These are phyloP conservation scores for Nasonia longicornis DNA, from an alignment of 1,140 invertebrate species.

Conservation along the genomic window DNA sequence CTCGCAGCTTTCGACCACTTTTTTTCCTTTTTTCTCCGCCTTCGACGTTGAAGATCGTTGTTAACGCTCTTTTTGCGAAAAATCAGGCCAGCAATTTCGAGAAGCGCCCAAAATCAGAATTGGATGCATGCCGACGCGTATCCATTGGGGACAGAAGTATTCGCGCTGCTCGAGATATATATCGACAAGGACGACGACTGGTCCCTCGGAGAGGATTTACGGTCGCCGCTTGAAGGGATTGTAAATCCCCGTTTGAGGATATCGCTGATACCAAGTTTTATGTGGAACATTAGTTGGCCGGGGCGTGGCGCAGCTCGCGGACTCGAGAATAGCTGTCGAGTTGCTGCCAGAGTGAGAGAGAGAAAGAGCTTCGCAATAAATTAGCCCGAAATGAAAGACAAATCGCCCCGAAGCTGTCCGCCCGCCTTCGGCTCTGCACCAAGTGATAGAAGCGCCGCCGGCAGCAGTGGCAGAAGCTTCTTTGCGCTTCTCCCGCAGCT, in stretches of 20 bases:
- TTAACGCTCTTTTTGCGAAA: not conserved
- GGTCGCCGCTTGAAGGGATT: conserved; percentile 69
- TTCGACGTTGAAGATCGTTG: not conserved
- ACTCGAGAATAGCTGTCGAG: conserved; percentile 55
- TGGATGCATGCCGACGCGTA: conserved; percentile 49
- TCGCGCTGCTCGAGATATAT: conserved; percentile 61
- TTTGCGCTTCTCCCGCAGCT: conserved; percentile 34
- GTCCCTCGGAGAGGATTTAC: conserved; percentile 52
- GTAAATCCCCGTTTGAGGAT: conserved; percentile 71
- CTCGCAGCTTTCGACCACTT: not conserved
- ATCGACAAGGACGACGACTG: conserved; percentile 15
- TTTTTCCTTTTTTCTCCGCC: not conserved
- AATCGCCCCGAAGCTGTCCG: conserved; percentile 69
- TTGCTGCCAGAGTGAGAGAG: conserved; percentile 49
- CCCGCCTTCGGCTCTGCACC: conserved; percentile 61
- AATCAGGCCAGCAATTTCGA: not conserved
- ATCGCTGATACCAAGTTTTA: conserved; percentile 71
- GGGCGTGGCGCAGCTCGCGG: conserved; percentile 64
- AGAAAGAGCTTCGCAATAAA: conserved; percentile 62
- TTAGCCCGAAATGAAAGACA: conserved; percentile 71
- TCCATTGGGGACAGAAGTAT: conserved; percentile 70
- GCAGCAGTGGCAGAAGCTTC: conserved; percentile 33
- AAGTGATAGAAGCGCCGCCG: conserved; percentile 66
- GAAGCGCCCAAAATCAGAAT: too few species aligned
- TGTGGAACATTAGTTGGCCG: conserved; percentile 70